phyloP scores from a whole-genome alignment of 2,797 vertebrate species.

The Rhinogobio ventralis region DNA sequence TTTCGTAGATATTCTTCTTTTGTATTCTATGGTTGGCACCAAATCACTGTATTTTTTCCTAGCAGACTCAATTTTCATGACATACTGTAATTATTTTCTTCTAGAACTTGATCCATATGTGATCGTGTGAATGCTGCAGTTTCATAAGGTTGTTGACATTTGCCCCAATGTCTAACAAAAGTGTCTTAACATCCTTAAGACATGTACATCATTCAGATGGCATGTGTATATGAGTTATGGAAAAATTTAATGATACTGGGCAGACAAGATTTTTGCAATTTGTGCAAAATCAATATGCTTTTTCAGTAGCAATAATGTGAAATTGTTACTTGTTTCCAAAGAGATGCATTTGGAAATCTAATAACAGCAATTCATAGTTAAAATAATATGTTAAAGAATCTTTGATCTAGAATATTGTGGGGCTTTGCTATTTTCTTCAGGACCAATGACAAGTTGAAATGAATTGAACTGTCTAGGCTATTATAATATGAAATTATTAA shows the following conservation, averaged over 20 bases:
- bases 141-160: conserved; percentile 19
- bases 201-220: not conserved
- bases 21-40: not conserved
- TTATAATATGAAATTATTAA: not conserved
- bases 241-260: not conserved
- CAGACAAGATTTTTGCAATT: not conserved
- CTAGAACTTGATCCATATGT: not conserved
- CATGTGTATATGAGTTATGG: not conserved
- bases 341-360: not conserved
- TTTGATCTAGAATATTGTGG: not conserved
- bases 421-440: not conserved
- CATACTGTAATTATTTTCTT: not conserved
- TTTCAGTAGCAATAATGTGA: not conserved
- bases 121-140: conserved; percentile 9
- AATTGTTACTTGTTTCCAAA: not conserved
- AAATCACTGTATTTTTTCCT: not conserved
- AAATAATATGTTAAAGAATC: not conserved
- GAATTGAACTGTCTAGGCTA: not conserved
- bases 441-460: not conserved
- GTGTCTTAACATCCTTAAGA: not conserved
- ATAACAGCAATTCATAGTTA: not conserved
- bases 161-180: not conserved
- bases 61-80: not conserved
- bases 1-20: not conserved
- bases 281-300: not conserved